Evolutionary conservation across 2,797 vertebrate species (phyloP), one percentile per base, ranked within the genome.

Genomic region (Octomys mimax): DNA sequence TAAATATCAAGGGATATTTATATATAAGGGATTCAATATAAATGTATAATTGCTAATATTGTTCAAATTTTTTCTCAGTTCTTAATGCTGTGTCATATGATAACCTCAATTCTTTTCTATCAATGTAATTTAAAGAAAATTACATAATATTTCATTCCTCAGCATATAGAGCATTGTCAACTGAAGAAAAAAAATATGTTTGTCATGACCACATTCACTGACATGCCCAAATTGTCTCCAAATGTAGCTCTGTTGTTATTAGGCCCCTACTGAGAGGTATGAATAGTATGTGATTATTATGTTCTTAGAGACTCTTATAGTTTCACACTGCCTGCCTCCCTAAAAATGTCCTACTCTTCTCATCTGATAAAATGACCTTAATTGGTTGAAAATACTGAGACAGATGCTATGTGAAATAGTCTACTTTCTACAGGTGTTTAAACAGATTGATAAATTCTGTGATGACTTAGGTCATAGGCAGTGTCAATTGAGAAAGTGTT

Each of bases 91-190:
- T 61, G 21, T 59, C 9, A 31, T 18, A 64, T 62, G 46, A 31
- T 24, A 10, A 26, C 33, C 36, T 61, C 5, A 59, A 6, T 0
- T 62, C 33, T 54, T 88, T 80, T 12, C n/a, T 71, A 68, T 7
- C 39, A 54, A 88, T 52, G 0, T 87, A 87, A 78, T 91, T 87
- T 88, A 73, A 88, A 88, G 61, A 28, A 62, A 73, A 49, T 84
- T 73, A 57, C 42, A 62, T 49, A 54, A 28, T 64, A 85, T 73
- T 80, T 89, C 3, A 75, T 26, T 9, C 19, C 49, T 52, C 14
- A 85, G 28, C 75, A 28, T 31, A 70, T 39, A 70, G 42, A 42
- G 42, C 42, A 42, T 79, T 79, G 49, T 57, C 36, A 85, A 52
- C 33, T 42, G 70, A n/a, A 24, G 78, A 31, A 64, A 70, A 39